Percentiles rank a stretch among this genome's conserved stretches.
phyloP scores from a whole-genome alignment of 1,140 invertebrate genomes.

The Panulirus ornatus region DNA sequence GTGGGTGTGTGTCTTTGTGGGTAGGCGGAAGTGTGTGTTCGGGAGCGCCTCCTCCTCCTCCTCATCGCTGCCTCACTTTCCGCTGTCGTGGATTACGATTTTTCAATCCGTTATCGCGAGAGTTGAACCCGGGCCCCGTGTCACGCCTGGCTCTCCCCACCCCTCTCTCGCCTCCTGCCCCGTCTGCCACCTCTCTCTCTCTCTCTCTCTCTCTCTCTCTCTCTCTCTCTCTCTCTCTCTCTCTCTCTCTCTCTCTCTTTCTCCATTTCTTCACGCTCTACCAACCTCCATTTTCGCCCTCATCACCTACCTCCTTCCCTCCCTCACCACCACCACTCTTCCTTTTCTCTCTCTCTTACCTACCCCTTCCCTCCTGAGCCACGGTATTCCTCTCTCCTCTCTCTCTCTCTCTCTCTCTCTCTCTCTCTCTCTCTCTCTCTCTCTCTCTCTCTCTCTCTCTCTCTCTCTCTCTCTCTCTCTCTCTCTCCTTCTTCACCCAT shows the following conservation, averaged over 20 bases:
- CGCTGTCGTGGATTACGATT: not conserved
- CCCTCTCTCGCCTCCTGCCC: not conserved
- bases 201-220: constrained; percentile 7
- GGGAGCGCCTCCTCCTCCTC: not conserved
- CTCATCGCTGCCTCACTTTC: not conserved
- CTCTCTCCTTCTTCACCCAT: not conserved
- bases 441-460: no score
- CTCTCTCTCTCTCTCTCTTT: not conserved
- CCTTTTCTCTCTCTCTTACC: not conserved
- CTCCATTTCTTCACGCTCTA: not conserved
- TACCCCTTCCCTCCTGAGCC: no score
- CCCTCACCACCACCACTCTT: no score
- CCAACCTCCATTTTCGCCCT: no score
- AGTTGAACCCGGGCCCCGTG: not conserved
- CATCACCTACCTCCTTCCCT: no score
- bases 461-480: not conserved
- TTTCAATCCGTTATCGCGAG: constrained; percentile 3
- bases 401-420: not conserved
- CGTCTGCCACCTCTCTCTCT: not conserved
- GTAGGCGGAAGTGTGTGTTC: not conserved
- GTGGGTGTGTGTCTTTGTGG: not conserved
- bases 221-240: not conserved
- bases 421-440: not conserved
- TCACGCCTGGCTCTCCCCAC: no score
- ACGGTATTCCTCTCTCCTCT: not conserved